These are phyloP conservation scores for Leucophenga montana DNA, from an alignment of 2,888 invertebrate species.

Conservation along the genomic window DNA sequence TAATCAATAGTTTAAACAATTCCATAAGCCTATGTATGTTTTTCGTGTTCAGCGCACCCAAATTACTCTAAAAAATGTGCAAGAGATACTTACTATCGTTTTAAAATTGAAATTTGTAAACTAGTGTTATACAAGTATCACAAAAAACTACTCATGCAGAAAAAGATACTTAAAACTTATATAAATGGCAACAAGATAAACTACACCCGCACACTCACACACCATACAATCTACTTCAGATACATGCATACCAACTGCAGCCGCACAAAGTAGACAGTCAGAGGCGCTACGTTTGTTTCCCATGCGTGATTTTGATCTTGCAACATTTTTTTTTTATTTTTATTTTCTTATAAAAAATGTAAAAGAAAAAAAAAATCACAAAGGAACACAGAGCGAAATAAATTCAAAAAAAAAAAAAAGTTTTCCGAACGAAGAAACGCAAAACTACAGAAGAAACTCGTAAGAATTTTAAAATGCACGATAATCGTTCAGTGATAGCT, in stretches of 20 bases:
- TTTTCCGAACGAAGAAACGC: conserved; percentile 28
- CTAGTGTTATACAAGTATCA: no score
- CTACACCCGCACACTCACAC: no score
- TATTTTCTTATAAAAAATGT: conserved; percentile 29
- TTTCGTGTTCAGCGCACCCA: no score
- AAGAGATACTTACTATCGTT: no score
- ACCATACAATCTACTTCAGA: no score
- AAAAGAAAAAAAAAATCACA: conserved; percentile 54
- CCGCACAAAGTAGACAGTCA: conserved; percentile 26
- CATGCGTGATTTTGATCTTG: conserved; percentile 66
- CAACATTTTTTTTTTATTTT: conserved; percentile 27
- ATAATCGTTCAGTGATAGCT: conserved; percentile 71
- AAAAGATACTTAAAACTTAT: no score
- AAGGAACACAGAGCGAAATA: conserved; percentile 28
- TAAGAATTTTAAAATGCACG: conserved; percentile 73
- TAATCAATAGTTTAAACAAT: no score
- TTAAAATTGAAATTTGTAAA: no score
- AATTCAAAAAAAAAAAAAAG: conserved; percentile 29
- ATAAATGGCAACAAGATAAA: no score
- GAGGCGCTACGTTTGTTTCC: conserved; percentile 52
- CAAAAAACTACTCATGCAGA: no score
- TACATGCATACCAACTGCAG: background rate
- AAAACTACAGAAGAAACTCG: conserved; percentile 61
- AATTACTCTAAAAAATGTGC: no score
- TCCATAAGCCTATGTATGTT: no score